Evolutionary conservation across 1,140 invertebrate genomes (phyloP).

Genomic region (Pachyrhynchus sulphureomaculatus): DNA sequence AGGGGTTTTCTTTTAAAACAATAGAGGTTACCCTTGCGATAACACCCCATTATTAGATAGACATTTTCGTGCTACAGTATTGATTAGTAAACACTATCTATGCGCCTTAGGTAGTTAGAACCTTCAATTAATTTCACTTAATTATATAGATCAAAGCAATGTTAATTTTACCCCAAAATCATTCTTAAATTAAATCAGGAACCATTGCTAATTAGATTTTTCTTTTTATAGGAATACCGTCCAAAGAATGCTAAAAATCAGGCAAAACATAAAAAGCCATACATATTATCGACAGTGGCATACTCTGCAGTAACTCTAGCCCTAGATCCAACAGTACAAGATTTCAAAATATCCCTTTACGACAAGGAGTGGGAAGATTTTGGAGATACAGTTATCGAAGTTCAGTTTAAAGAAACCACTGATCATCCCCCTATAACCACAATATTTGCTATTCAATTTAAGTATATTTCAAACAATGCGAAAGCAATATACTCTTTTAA

Average conservation of each 20-base stretch:
- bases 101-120: no score
- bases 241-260: conserved; percentile 9
- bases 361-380: conserved; percentile 26
- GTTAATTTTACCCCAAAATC: no score
- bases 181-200: no score
- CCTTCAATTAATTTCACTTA: no score
- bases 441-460: conserved; percentile 22
- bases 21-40: no score
- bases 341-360: conserved; percentile 17
- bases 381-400: conserved; percentile 19
- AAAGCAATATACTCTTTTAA: conserved; percentile 11
- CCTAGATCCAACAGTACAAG: conserved; percentile 1
- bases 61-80: no score
- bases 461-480: conserved; percentile 16
- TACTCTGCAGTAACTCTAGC: conserved; percentile 21
- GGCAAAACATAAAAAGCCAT: conserved; percentile 3
- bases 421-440: neutral
- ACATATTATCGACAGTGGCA: conserved; percentile 11
- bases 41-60: no score
- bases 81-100: no score
- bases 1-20: no score
- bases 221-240: conserved; percentile 11
- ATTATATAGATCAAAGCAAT: no score
- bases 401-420: conserved; percentile 1
- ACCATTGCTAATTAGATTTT: no score